These are phyloP conservation scores for Ptychoptera contaminata DNA, from an alignment of 2,888 invertebrate genomes.

Conservation along the genomic window DNA sequence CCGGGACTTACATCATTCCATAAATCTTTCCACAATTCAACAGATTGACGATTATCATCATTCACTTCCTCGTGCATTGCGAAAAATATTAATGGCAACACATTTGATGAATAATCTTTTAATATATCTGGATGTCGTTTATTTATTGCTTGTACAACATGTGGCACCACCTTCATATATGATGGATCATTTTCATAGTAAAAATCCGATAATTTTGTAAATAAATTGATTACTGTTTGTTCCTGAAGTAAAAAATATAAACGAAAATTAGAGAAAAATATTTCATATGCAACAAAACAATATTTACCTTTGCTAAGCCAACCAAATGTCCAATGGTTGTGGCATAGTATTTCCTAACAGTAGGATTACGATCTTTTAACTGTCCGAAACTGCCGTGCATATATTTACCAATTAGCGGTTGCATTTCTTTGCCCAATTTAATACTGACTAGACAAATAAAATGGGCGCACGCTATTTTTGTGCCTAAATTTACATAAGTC, in stretches of 20 bases:
- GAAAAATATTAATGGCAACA: constrained; percentile 73
- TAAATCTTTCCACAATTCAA: constrained; percentile 70
- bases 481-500: constrained; percentile 64
- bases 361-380: constrained; percentile 67
- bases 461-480: constrained; percentile 67
- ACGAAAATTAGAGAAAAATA: constrained; percentile 18
- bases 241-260: constrained; percentile 17
- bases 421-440: constrained; percentile 37
- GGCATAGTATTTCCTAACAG: constrained; percentile 71
- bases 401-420: constrained; percentile 41
- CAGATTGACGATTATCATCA: constrained; percentile 39
- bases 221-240: constrained; percentile 40
- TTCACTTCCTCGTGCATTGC: constrained; percentile 77
- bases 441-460: constrained; percentile 50
- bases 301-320: constrained; percentile 60
- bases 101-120: constrained; percentile 54
- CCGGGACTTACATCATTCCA: constrained; percentile 84
- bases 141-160: constrained; percentile 64
- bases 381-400: constrained; percentile 46
- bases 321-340: constrained; percentile 72
- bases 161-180: constrained; percentile 44
- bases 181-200: constrained; percentile 58
- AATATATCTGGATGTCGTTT: constrained; percentile 70
- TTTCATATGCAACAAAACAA: not conserved
- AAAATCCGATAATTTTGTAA: constrained; percentile 37